Evolutionary conservation across 2,113 vertebrate genomes (phyloP).

Genomic region (Galeopterus variegatus): DNA sequence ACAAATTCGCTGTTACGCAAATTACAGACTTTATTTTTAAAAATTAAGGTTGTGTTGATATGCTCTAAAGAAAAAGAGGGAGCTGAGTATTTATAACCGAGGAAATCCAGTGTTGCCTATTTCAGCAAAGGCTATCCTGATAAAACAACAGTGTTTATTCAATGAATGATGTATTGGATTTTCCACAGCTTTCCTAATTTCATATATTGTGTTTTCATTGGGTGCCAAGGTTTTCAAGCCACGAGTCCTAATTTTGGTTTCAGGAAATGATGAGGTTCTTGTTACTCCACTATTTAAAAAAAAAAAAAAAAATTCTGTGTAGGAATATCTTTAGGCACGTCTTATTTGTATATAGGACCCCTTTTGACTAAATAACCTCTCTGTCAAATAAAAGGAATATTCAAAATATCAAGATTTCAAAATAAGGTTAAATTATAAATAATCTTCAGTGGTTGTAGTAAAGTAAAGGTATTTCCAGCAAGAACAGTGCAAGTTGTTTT

Average conservation of each 20-base stretch:
- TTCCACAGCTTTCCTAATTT: slow-evolving; percentile 16
- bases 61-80: neutral
- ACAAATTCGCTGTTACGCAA: neutral
- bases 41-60: neutral
- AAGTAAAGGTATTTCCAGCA: neutral
- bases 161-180: neutral
- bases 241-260: slow-evolving; percentile 1
- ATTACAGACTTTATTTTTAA: neutral
- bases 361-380: neutral
- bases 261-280: neutral
- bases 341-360: neutral
- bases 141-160: neutral
- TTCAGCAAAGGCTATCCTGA: neutral
- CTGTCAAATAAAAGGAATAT: neutral
- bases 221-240: slow-evolving; percentile 45
- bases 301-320: neutral
- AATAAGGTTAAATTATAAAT: neutral
- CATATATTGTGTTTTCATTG: slow-evolving; percentile 27
- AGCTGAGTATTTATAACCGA: neutral
- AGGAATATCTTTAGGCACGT: neutral
- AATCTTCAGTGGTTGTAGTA: neutral
- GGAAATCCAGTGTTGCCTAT: neutral
- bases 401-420: slow-evolving; percentile 43
- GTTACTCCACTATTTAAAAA: neutral
- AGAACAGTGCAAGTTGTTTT: neutral